Evolutionary conservation across 2,888 invertebrate genomes (phyloP), one percentile per base, ranked within the genome.

Genomic region (Oxyscelio sp.): DNA sequence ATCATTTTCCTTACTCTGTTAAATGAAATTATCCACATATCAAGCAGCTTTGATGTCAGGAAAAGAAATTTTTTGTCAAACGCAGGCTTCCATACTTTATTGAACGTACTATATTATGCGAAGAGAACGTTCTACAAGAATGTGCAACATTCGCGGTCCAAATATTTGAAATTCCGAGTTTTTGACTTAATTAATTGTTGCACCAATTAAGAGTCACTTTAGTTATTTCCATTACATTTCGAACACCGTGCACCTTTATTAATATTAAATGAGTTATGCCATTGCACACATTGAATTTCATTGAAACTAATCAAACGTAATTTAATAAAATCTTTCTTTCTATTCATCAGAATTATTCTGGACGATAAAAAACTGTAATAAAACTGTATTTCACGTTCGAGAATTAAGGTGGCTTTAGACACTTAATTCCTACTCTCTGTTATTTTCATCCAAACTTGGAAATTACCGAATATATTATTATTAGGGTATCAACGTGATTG

Each of bases 31-130:
- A 78, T 70, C 43, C 45, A 61, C 61, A 61, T 70, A 77, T 77
- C 68, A 77, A 78, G 61, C 24, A 19, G 21, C 78, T 78, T 78
- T 78, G 78, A 78, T 61, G 70, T 27, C 45, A 34, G 24, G 34
- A 59, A 68, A 78, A 54, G 63, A 61, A 66, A 78, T 52, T 68
- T 77, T 61, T 34, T 38, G 38, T 22, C 68, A 77, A 77, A 59
- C 68, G 52, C 59, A 50, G 66, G 58, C 59, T 77, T 52, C 21
- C 56, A 63, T 71, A 79, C 56, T 79, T 79, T 56, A 79, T 71
- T 65, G 79, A 65, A 71, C 56, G 56, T 40, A 79, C 63, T 79
- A 79, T 50, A 79, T 79, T 71, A 79, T 54, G 56, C 56, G 65
- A 15, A 22, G 8, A 50, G 48, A 71, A 56, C 71, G 71, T 71